Percentiles rank a stretch among this genome's conserved stretches.
Conservation (phyloP, 2,888 invertebrate genomes). For the Scaptomyza flava region DNA sequence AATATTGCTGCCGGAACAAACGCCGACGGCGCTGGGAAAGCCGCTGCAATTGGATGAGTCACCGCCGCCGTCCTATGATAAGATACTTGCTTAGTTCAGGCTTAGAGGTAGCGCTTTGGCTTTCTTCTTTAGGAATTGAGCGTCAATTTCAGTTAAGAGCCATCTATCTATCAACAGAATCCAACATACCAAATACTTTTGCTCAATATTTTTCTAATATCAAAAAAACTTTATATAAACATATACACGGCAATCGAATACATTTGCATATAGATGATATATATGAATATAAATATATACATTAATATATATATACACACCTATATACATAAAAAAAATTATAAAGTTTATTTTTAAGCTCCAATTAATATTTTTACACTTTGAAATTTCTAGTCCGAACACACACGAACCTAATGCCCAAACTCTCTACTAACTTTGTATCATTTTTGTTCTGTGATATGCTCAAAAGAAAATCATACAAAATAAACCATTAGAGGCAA, state of each 20-base stretch:
- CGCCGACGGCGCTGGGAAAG: conserved; percentile 66
- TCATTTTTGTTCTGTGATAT: conserved; percentile 83
- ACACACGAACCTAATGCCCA: conserved; percentile 40
- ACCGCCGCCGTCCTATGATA: conserved; percentile 91
- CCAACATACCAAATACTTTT: conserved; percentile 61
- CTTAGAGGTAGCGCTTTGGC: conserved; percentile 35
- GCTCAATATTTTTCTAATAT: conserved; percentile 76
- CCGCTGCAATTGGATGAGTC: conserved; percentile 85
- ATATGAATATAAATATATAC: conserved; percentile 36
- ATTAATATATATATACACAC: neutral
- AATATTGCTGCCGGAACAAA: conserved; percentile 88
- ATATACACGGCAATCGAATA: conserved; percentile 66
- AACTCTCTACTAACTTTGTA: conserved; percentile 70
- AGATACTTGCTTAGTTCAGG: conserved; percentile 88
- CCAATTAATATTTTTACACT: conserved; percentile 75
- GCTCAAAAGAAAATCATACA: conserved; percentile 69
- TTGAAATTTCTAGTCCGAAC: conserved; percentile 56
- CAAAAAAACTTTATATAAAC: conserved; percentile 72
- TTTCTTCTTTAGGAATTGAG: conserved; percentile 60
- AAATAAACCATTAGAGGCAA: conserved; percentile 48
- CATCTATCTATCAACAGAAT: conserved; percentile 41
- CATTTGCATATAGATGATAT: conserved; percentile 54
- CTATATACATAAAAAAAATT: conserved; percentile 38
- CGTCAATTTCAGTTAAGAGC: conserved; percentile 58
- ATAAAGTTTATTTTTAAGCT: conserved; percentile 61